A percentile compares a stretch with the other conserved stretches of the same genome.
These are phyloP conservation scores for Diabrotica undecimpunctata DNA, from an alignment of 1,140 invertebrate species.

Conservation along the genomic window DNA sequence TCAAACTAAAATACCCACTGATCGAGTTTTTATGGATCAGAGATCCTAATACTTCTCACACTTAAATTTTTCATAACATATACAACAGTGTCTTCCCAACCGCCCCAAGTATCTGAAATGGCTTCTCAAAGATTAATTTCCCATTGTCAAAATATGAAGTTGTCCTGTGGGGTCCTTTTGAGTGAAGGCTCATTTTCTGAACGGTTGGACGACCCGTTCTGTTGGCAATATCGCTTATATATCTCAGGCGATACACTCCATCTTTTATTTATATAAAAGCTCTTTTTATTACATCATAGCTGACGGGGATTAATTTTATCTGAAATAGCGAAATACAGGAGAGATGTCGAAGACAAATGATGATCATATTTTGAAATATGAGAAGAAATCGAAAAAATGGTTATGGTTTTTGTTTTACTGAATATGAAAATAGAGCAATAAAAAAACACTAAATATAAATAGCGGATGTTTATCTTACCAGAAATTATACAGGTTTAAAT, in stretches of 20 bases:
- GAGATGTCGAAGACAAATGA: too few relatives aligned
- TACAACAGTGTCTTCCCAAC: neutral
- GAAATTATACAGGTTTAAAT: too few relatives aligned
- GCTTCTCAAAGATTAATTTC: neutral
- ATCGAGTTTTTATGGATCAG: neutral
- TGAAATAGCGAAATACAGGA: too few relatives aligned
- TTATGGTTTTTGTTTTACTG: too few relatives aligned
- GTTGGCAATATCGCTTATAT: neutral
- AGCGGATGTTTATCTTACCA: too few relatives aligned
- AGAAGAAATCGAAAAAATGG: too few relatives aligned
- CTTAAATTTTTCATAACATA: neutral
- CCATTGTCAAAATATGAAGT: neutral
- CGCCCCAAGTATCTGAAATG: neutral
- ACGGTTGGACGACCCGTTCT: neutral
- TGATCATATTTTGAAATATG: too few relatives aligned
- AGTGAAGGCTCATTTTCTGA: conserved; percentile 2
- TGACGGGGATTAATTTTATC: neutral
- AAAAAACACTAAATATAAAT: too few relatives aligned
- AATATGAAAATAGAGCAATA: too few relatives aligned
- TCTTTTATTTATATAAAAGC: neutral
- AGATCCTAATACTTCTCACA: neutral
- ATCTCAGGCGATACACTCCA: neutral
- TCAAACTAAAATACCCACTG: neutral
- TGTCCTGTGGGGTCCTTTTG: conserved; percentile 1
- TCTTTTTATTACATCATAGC: neutral